phyloP scores from a whole-genome alignment of 2,888 invertebrate species.

The Chelonus formosanus region DNA sequence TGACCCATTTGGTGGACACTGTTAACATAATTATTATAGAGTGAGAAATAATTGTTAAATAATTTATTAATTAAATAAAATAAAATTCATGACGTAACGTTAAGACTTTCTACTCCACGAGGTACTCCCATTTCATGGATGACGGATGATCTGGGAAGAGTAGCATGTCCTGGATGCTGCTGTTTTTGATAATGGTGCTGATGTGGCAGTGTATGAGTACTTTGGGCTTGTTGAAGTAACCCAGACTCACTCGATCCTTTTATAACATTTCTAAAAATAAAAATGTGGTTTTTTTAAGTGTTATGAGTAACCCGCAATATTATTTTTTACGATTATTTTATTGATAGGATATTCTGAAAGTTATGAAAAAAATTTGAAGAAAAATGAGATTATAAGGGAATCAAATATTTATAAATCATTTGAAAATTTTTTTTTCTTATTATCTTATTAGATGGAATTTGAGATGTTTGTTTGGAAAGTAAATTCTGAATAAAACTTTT shows the following conservation, averaged over 20 bases:
- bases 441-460: too few relatives aligned
- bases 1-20: slow-evolving; percentile 63
- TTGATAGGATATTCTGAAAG: too few relatives aligned
- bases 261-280: slow-evolving; percentile 65
- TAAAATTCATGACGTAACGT: slow-evolving; percentile 9
- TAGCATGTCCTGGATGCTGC: slow-evolving; percentile 65
- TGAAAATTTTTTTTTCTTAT: too few relatives aligned
- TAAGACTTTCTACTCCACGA: slow-evolving; percentile 54
- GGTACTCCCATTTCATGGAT: slow-evolving; percentile 70
- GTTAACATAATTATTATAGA: slow-evolving; percentile 36
- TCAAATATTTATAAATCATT: too few relatives aligned
- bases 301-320: too few relatives aligned
- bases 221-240: slow-evolving; percentile 55
- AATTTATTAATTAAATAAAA: not conserved
- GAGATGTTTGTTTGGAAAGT: too few relatives aligned
- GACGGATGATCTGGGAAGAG: slow-evolving; percentile 65
- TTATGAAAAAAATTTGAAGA: too few relatives aligned
- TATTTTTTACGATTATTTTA: too few relatives aligned
- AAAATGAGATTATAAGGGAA: too few relatives aligned
- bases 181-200: slow-evolving; percentile 62
- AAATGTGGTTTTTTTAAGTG: not conserved
- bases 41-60: not conserved
- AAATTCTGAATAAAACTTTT: too few relatives aligned
- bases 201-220: slow-evolving; percentile 63
- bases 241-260: slow-evolving; percentile 70